Evolutionary conservation across 2,113 vertebrate species (phyloP).

Genomic region (Pristiophorus japonicus): DNA sequence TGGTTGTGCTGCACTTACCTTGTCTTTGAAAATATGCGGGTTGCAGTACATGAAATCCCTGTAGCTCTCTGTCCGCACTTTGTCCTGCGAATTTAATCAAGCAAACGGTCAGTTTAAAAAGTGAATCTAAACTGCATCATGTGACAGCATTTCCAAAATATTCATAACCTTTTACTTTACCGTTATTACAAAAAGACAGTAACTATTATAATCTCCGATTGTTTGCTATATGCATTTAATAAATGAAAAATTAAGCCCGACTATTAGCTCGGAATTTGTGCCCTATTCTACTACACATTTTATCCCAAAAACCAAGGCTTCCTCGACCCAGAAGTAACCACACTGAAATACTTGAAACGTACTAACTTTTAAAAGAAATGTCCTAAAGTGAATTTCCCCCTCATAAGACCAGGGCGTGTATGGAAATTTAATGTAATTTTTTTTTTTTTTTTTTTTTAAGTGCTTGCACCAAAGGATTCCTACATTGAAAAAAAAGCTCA

Average conservation of each 20-base stretch:
- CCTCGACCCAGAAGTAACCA: background rate
- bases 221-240: background rate
- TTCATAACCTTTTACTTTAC: background rate
- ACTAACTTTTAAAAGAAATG: background rate
- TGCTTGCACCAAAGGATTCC: background rate
- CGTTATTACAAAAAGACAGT: background rate
- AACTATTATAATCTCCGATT: background rate
- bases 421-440: background rate
- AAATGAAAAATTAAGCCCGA: background rate
- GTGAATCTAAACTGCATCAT: background rate
- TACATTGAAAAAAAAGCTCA: background rate
- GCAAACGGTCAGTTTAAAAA: background rate
- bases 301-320: background rate
- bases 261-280: background rate
- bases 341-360: background rate
- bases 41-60: constrained; percentile 87
- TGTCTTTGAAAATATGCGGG: constrained; percentile 82
- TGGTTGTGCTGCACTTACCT: constrained; percentile 63
- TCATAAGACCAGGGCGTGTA: background rate
- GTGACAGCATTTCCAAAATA: background rate
- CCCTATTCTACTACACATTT: background rate
- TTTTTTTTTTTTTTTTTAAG: background rate
- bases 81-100: constrained; percentile 69
- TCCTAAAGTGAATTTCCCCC: background rate
- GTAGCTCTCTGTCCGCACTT: constrained; percentile 87